Base-by-base conservation (phyloP, 2,797 vertebrate genomes). In the Pelochelys cantorii region DNA sequence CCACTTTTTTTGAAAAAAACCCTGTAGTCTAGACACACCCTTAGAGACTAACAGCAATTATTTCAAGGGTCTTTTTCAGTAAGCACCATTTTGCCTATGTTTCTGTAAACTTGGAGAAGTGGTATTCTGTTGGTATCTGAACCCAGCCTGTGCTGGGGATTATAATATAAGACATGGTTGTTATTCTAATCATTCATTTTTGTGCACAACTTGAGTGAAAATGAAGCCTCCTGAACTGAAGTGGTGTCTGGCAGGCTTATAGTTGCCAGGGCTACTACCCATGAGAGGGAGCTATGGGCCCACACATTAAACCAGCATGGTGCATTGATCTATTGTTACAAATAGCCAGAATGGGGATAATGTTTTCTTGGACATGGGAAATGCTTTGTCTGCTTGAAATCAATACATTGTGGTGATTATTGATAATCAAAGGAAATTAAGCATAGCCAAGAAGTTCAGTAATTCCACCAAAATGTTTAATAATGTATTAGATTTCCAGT, bases 401-500 rank as follows among this genome's bases (percentile, higher is more conserved):
- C 6, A 2, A 20, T 53, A 42, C 0, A 60, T 23, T 77, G 74
- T 52, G 37, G 12, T 29, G 25, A 52, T 48, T 75, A 56, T 29
- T 34, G n/a, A 29, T 60, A 81, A 81, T 48, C 55, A 87, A 80
- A 56, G 20, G 85, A 91, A 90, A 52, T 10, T 88, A 88, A 88
- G 34, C 56, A 88, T 0, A 0, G 60, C 37, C 86, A 56, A 90
- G 18, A 23, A 79, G 56, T 91, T 87, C 93, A 82, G 85, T 96
- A 95, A 95, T 94, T 96, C 97, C 96, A 96, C 97, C 94, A 97
- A 98, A 97, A 96, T 97, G 94, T 98, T 98, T 98, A 98, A 97
- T 98, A 97, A 97, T 94, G 81, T 96, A 92, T 90, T 97, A 95
- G 96, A 97, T 97, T 97, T 97, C 94, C 96, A 97, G 97, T 97